Conservation (phyloP, 2,888 invertebrate genomes). For the Trachelus stipa region DNA sequence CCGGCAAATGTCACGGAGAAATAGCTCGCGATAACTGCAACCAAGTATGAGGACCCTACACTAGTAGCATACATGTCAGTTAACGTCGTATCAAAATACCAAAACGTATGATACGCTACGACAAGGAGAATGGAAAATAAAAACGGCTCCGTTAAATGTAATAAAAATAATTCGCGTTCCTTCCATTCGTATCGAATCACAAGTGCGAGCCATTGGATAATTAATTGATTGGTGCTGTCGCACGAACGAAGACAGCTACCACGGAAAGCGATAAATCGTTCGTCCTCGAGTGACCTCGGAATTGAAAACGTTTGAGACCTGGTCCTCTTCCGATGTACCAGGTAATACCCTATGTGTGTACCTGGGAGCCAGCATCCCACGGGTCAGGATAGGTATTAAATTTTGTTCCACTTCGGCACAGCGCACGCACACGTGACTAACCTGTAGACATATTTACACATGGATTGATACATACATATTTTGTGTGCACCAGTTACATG, state of each 20-base stretch:
- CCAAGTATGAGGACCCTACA: neutral
- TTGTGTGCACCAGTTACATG: neutral
- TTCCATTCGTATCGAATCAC: neutral
- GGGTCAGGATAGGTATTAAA: slow-evolving; percentile 31
- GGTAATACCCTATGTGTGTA: neutral
- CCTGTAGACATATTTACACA: neutral
- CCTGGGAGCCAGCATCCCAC: neutral
- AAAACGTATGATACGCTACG: neutral
- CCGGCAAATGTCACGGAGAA: neutral
- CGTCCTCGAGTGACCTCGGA: neutral
- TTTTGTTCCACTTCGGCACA: slow-evolving; percentile 30
- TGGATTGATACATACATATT: neutral
- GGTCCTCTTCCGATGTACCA: neutral
- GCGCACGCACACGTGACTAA: neutral
- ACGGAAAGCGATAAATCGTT: neutral
- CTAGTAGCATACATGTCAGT: neutral
- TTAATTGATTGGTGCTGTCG: neutral
- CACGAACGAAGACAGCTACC: neutral
- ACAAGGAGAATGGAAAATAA: slow-evolving; percentile 5
- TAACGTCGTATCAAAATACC: neutral
- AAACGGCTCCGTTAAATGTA: neutral
- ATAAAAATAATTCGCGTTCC: neutral
- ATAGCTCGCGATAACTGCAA: neutral
- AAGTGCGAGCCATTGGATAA: neutral
- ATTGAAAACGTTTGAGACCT: neutral